Evolutionary conservation across 1,140 invertebrate species (phyloP).

Genomic region (Phocides pigmalion): DNA sequence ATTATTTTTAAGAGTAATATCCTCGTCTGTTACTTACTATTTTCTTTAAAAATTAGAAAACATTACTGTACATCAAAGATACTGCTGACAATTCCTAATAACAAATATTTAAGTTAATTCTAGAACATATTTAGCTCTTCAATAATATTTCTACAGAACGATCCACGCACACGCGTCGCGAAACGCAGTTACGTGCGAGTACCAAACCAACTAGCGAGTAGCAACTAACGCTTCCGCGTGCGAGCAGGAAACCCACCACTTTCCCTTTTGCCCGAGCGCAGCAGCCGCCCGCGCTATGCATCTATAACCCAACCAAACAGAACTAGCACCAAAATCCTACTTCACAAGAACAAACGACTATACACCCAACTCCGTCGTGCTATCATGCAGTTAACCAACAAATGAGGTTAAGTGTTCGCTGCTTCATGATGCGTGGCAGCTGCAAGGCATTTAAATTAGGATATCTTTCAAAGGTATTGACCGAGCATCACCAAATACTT

Average conservation of each 20-base stretch:
- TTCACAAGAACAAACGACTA: conserved; percentile 7
- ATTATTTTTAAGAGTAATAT: too few relatives aligned
- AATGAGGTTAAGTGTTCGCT: conserved; percentile 76
- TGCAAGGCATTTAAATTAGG: conserved; percentile 63
- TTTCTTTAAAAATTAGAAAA: too few relatives aligned
- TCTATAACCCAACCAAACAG: conserved; percentile 61
- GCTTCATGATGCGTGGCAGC: conserved; percentile 64
- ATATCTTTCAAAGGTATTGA: conserved; percentile 41
- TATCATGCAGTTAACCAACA: conserved; percentile 76
- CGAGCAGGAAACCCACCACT: conserved; percentile 76
- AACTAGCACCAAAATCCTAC: conserved; percentile 38
- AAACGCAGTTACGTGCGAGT: conserved; percentile 65
- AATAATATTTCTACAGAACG: too few relatives aligned
- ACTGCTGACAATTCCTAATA: too few relatives aligned
- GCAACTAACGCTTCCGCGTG: conserved; percentile 72
- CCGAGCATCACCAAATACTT: conserved; percentile 29
- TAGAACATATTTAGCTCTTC: too few relatives aligned
- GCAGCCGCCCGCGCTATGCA: conserved; percentile 73
- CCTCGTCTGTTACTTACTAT: too few relatives aligned
- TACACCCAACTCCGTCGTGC: conserved; percentile 46
- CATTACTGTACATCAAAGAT: too few relatives aligned
- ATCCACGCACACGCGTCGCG: conserved; percentile 40
- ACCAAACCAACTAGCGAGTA: conserved; percentile 41
- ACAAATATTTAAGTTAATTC: too few relatives aligned
- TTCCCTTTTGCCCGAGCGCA: conserved; percentile 81